Percentiles rank a stretch among this genome's conserved stretches.
phyloP scores from a whole-genome alignment of 2,888 invertebrate species.

The Pocota personata region DNA sequence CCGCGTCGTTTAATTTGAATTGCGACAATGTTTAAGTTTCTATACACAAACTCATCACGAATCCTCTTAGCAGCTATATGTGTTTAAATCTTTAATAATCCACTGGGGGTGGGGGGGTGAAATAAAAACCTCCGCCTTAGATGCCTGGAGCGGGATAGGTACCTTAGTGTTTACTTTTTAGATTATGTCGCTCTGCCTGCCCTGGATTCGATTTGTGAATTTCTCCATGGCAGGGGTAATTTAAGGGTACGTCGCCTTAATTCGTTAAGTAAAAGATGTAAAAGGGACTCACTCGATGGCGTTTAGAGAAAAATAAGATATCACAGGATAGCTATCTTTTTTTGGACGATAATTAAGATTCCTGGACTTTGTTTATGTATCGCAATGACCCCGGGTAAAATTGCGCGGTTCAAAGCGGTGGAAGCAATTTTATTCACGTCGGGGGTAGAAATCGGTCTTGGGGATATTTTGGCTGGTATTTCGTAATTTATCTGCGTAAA shows the following conservation, averaged over 20 bases:
- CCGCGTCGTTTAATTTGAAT: background rate
- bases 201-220: conserved; percentile 11
- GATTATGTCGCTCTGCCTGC: background rate
- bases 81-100: conserved; percentile 12
- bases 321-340: background rate
- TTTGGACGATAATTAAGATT: conserved; percentile 35
- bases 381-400: conserved; percentile 17
- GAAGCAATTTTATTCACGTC: background rate
- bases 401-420: conserved; percentile 8
- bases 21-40: conserved; percentile 27
- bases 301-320: conserved; percentile 28
- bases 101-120: background rate
- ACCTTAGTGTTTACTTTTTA: conserved; percentile 40
- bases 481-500: conserved; percentile 17
- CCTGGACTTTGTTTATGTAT: conserved; percentile 33
- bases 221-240: background rate
- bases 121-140: background rate
- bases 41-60: conserved; percentile 12
- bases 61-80: conserved; percentile 17
- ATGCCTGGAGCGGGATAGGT: background rate
- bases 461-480: background rate
- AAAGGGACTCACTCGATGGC: background rate
- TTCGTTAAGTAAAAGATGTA: conserved; percentile 2
- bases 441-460: background rate
- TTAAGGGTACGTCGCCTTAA: conserved; percentile 15